Evolutionary conservation across 2,888 invertebrate species (phyloP).

Genomic region (Mimas tiliae): DNA sequence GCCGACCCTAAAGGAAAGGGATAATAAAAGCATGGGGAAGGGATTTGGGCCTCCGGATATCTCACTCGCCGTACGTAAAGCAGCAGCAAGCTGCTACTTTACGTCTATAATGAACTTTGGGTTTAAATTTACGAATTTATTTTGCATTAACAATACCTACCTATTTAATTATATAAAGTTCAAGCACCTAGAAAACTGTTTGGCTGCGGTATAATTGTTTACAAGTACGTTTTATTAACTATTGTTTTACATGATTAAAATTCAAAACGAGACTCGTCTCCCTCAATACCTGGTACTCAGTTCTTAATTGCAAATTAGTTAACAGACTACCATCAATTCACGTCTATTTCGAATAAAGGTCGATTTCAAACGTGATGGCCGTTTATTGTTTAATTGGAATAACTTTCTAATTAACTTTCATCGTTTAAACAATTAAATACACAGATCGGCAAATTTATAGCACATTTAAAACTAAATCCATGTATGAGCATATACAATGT

Average conservation of each 20-base stretch:
- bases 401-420: slow-evolving; percentile 5
- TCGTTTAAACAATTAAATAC: not conserved
- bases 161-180: not conserved
- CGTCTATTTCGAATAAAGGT: slow-evolving; percentile 21
- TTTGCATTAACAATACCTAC: not conserved
- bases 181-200: not conserved
- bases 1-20: no score
- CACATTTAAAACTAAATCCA: not conserved
- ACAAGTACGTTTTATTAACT: slow-evolving; percentile 14
- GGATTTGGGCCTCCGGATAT: no score
- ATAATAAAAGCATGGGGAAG: no score
- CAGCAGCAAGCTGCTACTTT: no score
- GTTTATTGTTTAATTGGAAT: not conserved
- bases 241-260: slow-evolving; percentile 36
- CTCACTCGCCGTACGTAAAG: no score
- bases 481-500: no score
- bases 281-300: slow-evolving; percentile 39
- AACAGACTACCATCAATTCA: slow-evolving; percentile 47
- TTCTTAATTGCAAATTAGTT: slow-evolving; percentile 53
- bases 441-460: not conserved
- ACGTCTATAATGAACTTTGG: no score
- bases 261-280: slow-evolving; percentile 39
- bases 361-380: not conserved
- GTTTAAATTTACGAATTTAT: no score
- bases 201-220: not conserved